A percentile compares a stretch with the other conserved stretches of the same genome.
phyloP scores from a whole-genome alignment of 2,888 invertebrate genomes.

The Pinctada fucata region DNA sequence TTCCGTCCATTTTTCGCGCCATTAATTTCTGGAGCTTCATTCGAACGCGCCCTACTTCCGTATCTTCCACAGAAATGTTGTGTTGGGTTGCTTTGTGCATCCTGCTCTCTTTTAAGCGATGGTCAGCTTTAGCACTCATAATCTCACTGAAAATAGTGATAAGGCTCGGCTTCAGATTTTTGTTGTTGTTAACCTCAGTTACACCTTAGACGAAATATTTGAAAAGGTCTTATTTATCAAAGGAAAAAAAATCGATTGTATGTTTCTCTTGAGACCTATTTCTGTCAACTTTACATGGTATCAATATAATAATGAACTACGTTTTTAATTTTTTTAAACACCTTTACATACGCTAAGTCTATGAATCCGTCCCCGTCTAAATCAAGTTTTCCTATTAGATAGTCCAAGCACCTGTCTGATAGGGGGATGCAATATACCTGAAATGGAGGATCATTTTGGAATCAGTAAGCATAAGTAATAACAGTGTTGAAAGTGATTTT shows the following conservation, averaged over 20 bases:
- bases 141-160: conserved; percentile 57
- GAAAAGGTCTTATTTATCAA: too few relatives aligned
- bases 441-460: conserved; percentile 8
- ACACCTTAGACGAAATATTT: too few relatives aligned
- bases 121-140: conserved; percentile 66
- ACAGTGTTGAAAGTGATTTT: too few relatives aligned
- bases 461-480: too few relatives aligned
- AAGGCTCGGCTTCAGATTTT: too few relatives aligned
- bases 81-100: conserved; percentile 59
- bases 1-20: conserved; percentile 60
- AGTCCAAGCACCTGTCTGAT: conserved; percentile 60
- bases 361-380: conserved; percentile 68
- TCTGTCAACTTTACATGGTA: too few relatives aligned
- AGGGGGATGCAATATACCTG: conserved; percentile 68
- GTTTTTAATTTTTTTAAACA: too few relatives aligned
- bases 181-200: too few relatives aligned
- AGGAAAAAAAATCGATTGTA: too few relatives aligned
- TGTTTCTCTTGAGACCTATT: too few relatives aligned
- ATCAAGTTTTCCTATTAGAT: conserved; percentile 65
- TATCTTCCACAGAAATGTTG: conserved; percentile 61
- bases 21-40: conserved; percentile 63
- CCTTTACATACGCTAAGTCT: conserved; percentile 60
- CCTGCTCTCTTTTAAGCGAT: conserved; percentile 61
- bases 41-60: conserved; percentile 65
- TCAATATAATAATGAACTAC: too few relatives aligned